Evolutionary conservation across 2,797 vertebrate species (phyloP).

Genomic region (Calcarius lapponicus): DNA sequence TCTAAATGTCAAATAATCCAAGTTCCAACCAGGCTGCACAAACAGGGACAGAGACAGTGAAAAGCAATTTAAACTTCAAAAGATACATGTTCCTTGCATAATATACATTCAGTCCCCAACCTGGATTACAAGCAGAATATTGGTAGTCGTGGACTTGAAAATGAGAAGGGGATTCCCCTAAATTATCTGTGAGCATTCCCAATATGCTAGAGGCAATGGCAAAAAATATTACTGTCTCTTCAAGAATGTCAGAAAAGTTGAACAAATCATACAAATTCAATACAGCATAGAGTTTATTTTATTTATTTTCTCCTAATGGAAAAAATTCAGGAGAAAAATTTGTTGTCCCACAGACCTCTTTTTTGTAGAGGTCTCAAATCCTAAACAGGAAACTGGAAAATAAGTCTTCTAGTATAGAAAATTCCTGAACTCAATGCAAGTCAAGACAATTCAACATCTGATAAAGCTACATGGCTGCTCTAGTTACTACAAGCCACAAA

Average conservation of each 20-base stretch:
- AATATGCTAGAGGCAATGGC: background rate
- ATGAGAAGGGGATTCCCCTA: background rate
- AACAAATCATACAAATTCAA: background rate
- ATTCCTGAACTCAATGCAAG: background rate
- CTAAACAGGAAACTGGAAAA: background rate
- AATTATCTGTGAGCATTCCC: background rate
- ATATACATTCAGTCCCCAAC: background rate
- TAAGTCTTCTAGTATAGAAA: background rate
- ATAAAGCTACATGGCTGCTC: conserved; percentile 5
- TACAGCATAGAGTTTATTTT: background rate
- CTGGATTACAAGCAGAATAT: background rate
- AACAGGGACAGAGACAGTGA: background rate
- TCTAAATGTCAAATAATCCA: background rate
- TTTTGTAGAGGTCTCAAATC: background rate
- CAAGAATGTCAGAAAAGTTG: background rate
- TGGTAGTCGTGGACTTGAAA: background rate
- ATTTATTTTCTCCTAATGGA: background rate
- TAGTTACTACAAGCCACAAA: conserved; percentile 5
- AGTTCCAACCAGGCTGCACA: background rate
- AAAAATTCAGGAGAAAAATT: background rate
- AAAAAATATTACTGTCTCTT: background rate
- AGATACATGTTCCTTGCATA: background rate
- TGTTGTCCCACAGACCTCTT: background rate
- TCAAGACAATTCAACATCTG: conserved; percentile 19
- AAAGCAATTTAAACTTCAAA: background rate